phyloP scores from a whole-genome alignment of 2,113 vertebrate genomes.

The Caloenas nicobarica region DNA sequence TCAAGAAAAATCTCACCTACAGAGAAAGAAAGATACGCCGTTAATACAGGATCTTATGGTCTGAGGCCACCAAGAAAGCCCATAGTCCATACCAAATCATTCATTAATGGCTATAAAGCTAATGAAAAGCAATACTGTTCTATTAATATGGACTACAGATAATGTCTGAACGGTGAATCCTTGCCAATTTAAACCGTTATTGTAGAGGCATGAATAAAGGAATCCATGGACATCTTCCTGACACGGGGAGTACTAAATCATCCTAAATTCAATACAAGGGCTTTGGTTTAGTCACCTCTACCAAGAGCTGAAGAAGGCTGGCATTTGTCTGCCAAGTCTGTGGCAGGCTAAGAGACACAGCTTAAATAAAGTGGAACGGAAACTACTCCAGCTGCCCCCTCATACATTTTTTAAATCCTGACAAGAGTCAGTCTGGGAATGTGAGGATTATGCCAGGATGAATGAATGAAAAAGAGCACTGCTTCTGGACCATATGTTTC shows the following conservation, averaged over 20 bases:
- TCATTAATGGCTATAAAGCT: not conserved
- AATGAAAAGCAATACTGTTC: not conserved
- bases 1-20: not conserved
- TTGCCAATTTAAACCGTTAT: not conserved
- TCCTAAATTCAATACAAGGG: not conserved
- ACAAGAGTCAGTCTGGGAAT: slow-evolving; percentile 60
- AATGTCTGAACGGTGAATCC: not conserved
- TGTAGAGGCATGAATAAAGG: not conserved
- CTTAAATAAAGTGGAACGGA: slow-evolving; percentile 54
- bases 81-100: not conserved
- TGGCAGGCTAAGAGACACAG: slow-evolving; percentile 16
- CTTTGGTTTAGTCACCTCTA: not conserved
- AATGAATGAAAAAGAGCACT: slow-evolving; percentile 6
- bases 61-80: not conserved
- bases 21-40: not conserved
- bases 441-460: slow-evolving; percentile 49
- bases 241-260: not conserved
- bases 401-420: slow-evolving; percentile 36
- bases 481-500: slow-evolving; percentile 54
- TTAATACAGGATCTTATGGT: not conserved
- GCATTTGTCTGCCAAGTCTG: slow-evolving; percentile 47
- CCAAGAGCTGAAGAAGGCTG: slow-evolving; percentile 2
- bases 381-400: slow-evolving; percentile 51
- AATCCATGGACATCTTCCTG: not conserved
- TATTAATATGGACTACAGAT: slow-evolving; percentile 5